Base-by-base conservation (phyloP, 2,888 invertebrate species). In the Imbricaverruca yamaguchii region DNA sequence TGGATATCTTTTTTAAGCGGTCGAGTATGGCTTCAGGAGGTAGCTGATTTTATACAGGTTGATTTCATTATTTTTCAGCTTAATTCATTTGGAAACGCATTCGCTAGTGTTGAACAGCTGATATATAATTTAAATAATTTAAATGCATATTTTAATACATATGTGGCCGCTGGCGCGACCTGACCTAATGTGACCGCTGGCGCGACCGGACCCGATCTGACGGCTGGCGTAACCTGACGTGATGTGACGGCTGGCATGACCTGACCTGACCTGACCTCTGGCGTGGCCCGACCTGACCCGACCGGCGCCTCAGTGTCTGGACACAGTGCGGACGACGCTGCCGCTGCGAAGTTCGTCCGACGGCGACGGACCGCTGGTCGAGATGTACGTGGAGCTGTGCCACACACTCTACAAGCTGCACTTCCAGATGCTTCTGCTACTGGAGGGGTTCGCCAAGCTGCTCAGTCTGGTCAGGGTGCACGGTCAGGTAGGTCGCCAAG, bases 351-450 rank as follows among this genome's bases (percentile, higher is more conserved):
- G 87, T 18, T 85, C 89, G 65, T 87, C 88, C 15, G 88, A 88
- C 83, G 85, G 86, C 83, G 56, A 84, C 97, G 87, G 91, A 94
- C 80, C 86, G 82, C 85, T 86, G 63, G 85, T 86, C 11, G 89
- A 84, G 83, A 81, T 74, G 11, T 83, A 83, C 57, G 80, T 83
- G 25, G 83, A 83, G 61, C 80, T 84, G 82, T 95, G 95, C 21
- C 92, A 94, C 84, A 92, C 94, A 81, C 89, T 98, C 53, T 97
- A 97, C 88, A 96, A 96, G 87, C 90, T 98, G 21, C 93, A 94
- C 87, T 97, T 98, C 87, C 98, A 98, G 87, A 89, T 98, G 82
- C 89, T 97, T 69, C 89, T 97, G 82, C 89, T 98, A 55, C 91
- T 96, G 82, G 97, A 98, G 83, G 87, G 87, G 81, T 89, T 89